A percentile compares a stretch with the other conserved stretches of the same genome.
Evolutionary conservation across 1,140 invertebrate species (phyloP).

Genomic region (Lordiphosa mommai): DNA sequence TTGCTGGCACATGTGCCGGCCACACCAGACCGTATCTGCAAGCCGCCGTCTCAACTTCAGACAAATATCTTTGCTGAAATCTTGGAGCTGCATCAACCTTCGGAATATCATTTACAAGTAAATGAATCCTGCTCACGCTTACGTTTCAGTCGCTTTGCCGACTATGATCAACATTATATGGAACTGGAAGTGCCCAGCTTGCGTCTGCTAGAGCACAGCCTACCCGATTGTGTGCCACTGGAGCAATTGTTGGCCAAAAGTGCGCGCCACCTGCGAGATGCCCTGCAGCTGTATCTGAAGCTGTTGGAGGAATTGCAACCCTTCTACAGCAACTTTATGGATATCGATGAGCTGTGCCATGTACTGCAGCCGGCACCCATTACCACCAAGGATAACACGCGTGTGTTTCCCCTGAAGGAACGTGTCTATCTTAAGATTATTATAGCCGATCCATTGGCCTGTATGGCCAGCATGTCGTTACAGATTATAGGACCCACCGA

Average conservation of each 20-base stretch:
- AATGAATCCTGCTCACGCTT: slow-evolving; percentile 38
- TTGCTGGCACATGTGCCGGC: slow-evolving; percentile 28
- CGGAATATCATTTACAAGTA: slow-evolving; percentile 43
- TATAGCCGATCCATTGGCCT: slow-evolving; percentile 57
- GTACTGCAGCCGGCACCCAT: slow-evolving; percentile 59
- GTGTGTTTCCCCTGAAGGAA: slow-evolving; percentile 61
- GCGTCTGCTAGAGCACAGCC: slow-evolving; percentile 49
- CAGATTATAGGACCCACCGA: slow-evolving; percentile 69
- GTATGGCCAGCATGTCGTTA: slow-evolving; percentile 48
- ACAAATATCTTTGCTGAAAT: slow-evolving; percentile 55
- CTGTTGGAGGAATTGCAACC: slow-evolving; percentile 57
- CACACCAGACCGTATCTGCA: not conserved
- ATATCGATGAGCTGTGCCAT: slow-evolving; percentile 72
- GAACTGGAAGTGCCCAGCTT: slow-evolving; percentile 53
- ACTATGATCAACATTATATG: slow-evolving; percentile 51
- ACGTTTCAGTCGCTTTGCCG: slow-evolving; percentile 47
- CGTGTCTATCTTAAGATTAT: slow-evolving; percentile 59
- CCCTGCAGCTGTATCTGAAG: slow-evolving; percentile 45
- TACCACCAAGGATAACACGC: slow-evolving; percentile 58
- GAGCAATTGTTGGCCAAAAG: slow-evolving; percentile 36
- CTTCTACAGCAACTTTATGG: slow-evolving; percentile 62
- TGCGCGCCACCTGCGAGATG: slow-evolving; percentile 16
- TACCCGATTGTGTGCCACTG: slow-evolving; percentile 52
- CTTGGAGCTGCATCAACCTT: slow-evolving; percentile 36
- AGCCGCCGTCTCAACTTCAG: not conserved